Base-by-base conservation (phyloP, 1,140 invertebrate species). In the Xylocopa sonorina region DNA sequence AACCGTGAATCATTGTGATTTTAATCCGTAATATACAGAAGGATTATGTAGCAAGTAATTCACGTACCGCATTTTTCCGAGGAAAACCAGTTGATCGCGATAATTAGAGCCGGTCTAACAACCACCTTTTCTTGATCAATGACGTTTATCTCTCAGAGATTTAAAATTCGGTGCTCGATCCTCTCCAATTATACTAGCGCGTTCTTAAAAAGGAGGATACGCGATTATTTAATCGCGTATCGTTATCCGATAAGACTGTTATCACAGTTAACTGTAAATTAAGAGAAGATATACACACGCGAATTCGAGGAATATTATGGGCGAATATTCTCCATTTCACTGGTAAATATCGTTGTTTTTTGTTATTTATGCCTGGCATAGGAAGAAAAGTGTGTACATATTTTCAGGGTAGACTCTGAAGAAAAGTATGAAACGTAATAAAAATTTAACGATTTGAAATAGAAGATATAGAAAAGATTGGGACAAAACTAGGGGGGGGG, bases 1-100 rank as follows among this genome's bases (percentile, higher is more conserved):
- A 55, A 38, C 1, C 32, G 34, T 38, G 48, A 38, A 53, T 53
- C 48, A 38, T 41, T 14, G 0, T 53, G 21, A 38, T 27, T 38
- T 69, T 32, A 6, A 66, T 48, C 43, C 18, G 16, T 53, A 18
- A 38, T 68, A n/a, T n/a, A n/a, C n/a, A n/a, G n/a, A n/a, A n/a
- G n/a, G n/a, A n/a, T n/a, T n/a, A n/a, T n/a, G n/a, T 68, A 46
- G 10, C 27, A 34, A 60, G 60, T 46, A 58, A 72, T 72, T 58
- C 18, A 46, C 16, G 14, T 53, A 16, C 14, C 12, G 55, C 10
- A 6, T 9, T 29, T 46, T 58, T 58, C n/a, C 6, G 7, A 3
- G 43, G 12, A 16, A 48, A 21, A 60, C 12, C 18, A 38, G 38
- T 18, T 46, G 24, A 43, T 58, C 32, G 24, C 1, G 10, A 60